Percentiles rank a stretch among this genome's conserved stretches.
phyloP scores from a whole-genome alignment of 2,113 vertebrate genomes.

The Hymenochirus boettgeri region DNA sequence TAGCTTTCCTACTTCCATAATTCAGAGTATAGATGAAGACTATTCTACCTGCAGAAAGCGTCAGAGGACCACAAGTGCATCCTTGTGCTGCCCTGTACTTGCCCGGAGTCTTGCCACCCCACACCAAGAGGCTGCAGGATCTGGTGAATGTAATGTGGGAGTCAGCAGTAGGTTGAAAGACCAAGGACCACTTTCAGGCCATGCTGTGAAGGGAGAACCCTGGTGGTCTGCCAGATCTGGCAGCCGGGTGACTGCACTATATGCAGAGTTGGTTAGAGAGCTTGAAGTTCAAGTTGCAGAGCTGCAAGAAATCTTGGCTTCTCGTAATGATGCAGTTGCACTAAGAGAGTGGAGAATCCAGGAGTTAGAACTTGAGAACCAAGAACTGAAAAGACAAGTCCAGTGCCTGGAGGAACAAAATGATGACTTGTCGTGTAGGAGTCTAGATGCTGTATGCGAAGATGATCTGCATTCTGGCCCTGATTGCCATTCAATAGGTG shows the following conservation, averaged over 20 bases:
- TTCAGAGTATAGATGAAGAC: constrained; percentile 5
- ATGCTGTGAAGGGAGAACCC: neutral
- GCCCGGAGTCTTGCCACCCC: neutral
- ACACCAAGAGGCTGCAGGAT: neutral
- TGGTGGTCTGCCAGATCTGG: constrained; percentile 5
- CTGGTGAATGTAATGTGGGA: neutral
- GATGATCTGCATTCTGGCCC: neutral
- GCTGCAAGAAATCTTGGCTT: constrained; percentile 31
- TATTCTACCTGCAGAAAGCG: constrained; percentile 17
- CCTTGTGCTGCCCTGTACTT: neutral
- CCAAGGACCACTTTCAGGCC: neutral
- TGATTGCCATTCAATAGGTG: constrained; percentile 12
- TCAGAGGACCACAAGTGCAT: constrained; percentile 12
- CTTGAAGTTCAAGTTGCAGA: constrained; percentile 43
- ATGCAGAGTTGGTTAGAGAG: constrained; percentile 44
- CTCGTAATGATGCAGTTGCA: constrained; percentile 16
- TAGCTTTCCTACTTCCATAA: neutral
- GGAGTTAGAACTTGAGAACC: constrained; percentile 45
- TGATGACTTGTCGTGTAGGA: constrained; percentile 38
- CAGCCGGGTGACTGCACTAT: constrained; percentile 32
- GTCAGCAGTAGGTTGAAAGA: neutral
- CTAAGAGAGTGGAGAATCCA: constrained; percentile 32
- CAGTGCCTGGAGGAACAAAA: constrained; percentile 48
- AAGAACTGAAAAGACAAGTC: constrained; percentile 35
- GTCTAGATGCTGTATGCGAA: neutral